A percentile compares a stretch with the other conserved stretches of the same genome.
Evolutionary conservation across 2,797 vertebrate species (phyloP).

Genomic region (Eleutherodactylus coqui): DNA sequence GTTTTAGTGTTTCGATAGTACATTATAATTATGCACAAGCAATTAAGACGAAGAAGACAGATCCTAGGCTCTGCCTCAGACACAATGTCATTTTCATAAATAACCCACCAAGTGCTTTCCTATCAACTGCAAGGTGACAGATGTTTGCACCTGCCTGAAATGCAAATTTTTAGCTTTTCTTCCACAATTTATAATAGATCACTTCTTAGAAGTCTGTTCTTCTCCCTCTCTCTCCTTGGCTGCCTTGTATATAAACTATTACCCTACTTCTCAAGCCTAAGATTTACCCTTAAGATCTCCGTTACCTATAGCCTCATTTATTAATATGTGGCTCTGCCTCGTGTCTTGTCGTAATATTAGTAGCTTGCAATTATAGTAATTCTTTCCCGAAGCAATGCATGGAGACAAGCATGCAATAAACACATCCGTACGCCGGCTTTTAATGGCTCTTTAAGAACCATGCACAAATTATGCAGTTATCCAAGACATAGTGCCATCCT

Average conservation of each 20-base stretch:
- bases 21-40: conserved; percentile 16
- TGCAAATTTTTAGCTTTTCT: conserved; percentile 10
- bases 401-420: conserved; percentile 59
- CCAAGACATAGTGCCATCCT: conserved; percentile 51
- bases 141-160: conserved; percentile 28
- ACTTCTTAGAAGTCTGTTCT: neutral
- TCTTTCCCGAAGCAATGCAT: conserved; percentile 47
- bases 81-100: conserved; percentile 38
- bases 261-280: conserved; percentile 15
- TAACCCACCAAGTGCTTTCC: conserved; percentile 36
- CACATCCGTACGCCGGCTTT: conserved; percentile 40
- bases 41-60: neutral
- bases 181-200: neutral
- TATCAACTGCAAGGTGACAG: conserved; percentile 28
- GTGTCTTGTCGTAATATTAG: conserved; percentile 56
- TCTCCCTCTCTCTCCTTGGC: neutral
- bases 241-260: conserved; percentile 8
- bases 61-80: neutral
- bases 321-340: conserved; percentile 53
- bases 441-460: conserved; percentile 60
- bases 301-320: conserved; percentile 53
- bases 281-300: conserved; percentile 47
- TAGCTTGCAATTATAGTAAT: conserved; percentile 59
- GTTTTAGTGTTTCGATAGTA: neutral
- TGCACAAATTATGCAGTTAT: conserved; percentile 61